Conservation (phyloP, 2,888 invertebrate genomes). For the Heteromyza rotundicornis region DNA sequence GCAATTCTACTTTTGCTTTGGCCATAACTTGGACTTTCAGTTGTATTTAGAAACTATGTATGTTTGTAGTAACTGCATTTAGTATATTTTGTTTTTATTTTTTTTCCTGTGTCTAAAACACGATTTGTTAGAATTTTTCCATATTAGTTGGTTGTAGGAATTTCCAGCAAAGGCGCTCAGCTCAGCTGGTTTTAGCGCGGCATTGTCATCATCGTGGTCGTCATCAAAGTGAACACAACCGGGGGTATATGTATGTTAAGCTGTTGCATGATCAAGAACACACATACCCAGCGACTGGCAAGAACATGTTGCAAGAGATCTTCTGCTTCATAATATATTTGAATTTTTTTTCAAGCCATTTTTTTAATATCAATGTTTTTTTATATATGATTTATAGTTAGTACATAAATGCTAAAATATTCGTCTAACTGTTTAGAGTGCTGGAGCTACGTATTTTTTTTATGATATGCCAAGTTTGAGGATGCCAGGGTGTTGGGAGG, state of each 20-base stretch:
- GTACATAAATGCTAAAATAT: not conserved
- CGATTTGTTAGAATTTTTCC: not conserved
- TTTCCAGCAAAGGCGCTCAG: not conserved
- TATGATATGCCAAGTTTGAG: too few relatives aligned
- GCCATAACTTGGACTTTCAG: not conserved
- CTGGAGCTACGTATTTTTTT: too few relatives aligned
- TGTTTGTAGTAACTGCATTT: not conserved
- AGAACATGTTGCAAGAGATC: not conserved
- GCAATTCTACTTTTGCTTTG: not conserved
- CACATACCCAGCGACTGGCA: too few relatives aligned
- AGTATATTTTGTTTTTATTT: not conserved
- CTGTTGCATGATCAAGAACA: not conserved
- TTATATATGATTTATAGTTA: not conserved
- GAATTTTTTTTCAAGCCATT: not conserved
- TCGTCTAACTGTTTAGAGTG: not conserved
- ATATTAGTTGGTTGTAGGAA: not conserved
- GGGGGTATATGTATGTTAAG: too few relatives aligned
- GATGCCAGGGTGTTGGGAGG: too few relatives aligned
- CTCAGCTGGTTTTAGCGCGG: not conserved
- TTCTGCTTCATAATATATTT: not conserved
- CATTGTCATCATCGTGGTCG: not conserved
- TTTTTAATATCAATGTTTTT: not conserved
- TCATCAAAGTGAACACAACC: too few relatives aligned
- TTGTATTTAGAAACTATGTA: not conserved
- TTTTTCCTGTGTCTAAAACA: not conserved